phyloP scores from a whole-genome alignment of 2,888 invertebrate genomes.

The Eupithecia dodoneata region DNA sequence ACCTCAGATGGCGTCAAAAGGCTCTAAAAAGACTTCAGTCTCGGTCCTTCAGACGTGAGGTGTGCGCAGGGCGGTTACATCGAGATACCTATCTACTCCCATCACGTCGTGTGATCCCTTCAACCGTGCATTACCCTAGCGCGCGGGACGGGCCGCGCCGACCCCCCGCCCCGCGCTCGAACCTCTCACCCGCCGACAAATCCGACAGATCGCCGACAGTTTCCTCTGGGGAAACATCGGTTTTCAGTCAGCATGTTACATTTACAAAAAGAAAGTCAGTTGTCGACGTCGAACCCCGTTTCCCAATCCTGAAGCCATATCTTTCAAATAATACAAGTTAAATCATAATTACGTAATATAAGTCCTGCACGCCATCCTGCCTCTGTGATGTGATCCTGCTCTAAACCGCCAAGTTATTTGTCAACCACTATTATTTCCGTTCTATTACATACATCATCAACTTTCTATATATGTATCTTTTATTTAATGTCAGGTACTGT shows the following conservation, averaged over 20 bases:
- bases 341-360: conserved; percentile 47
- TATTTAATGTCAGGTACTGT: conserved; percentile 78
- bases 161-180: conserved; percentile 17
- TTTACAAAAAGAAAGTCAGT: conserved; percentile 27
- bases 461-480: conserved; percentile 62
- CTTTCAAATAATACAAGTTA: conserved; percentile 46
- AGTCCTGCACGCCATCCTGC: conserved; percentile 48
- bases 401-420: conserved; percentile 60
- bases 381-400: conserved; percentile 30
- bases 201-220: conserved; percentile 29
- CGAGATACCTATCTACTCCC: conserved; percentile 56
- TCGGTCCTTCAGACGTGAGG: conserved; percentile 26
- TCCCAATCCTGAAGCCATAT: conserved; percentile 33
- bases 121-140: conserved; percentile 74
- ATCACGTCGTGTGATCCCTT: conserved; percentile 75
- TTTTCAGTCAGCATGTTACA: conserved; percentile 32
- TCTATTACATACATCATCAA: conserved; percentile 67
- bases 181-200: conserved; percentile 45
- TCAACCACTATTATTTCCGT: conserved; percentile 68
- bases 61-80: conserved; percentile 42
- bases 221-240: conserved; percentile 29
- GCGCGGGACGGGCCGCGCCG: conserved; percentile 39
- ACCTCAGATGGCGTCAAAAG: conserved; percentile 31
- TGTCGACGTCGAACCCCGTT: conserved; percentile 36
- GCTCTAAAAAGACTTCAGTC: conserved; percentile 40